Conservation (phyloP, 1,140 invertebrate species). For the Rhyacophila brunnea region DNA sequence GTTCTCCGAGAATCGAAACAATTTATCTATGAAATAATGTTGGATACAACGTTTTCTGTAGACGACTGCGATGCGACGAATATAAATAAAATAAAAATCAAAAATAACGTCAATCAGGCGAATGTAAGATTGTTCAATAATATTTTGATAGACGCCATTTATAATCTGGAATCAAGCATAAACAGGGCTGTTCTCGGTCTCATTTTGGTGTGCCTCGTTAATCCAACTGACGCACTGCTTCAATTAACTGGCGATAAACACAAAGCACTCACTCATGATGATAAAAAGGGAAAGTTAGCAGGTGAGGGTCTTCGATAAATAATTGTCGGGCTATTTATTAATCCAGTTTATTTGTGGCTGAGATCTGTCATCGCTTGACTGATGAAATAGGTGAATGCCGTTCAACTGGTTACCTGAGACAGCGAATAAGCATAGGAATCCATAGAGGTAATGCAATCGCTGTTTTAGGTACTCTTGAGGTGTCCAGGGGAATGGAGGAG, state of each 20-base stretch:
- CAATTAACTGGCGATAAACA: too few species aligned
- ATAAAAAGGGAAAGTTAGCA: not conserved
- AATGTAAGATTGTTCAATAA: conserved; percentile 26
- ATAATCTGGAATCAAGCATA: conserved; percentile 25
- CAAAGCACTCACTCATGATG: too few species aligned
- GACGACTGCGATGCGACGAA: conserved; percentile 8
- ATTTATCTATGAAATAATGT: conserved; percentile 22
- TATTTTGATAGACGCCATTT: conserved; percentile 26
- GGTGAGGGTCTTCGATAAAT: too few species aligned
- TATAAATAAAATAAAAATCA: conserved; percentile 11
- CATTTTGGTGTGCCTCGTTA: conserved; percentile 21
- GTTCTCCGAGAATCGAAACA: conserved; percentile 28
- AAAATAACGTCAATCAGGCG: conserved; percentile 25
- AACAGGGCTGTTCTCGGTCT: conserved; percentile 26
- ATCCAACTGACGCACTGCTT: conserved; percentile 17
- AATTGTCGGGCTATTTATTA: too few species aligned
- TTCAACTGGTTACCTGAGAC: too few species aligned
- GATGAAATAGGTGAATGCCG: too few species aligned
- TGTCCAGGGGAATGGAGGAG: too few species aligned
- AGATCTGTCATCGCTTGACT: too few species aligned
- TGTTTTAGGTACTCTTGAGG: too few species aligned
- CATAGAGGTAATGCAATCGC: too few species aligned
- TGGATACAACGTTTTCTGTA: conserved; percentile 14
- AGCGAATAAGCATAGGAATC: too few species aligned
- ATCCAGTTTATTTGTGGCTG: too few species aligned